Base-by-base conservation (phyloP, 2,113 vertebrate genomes). In the Tragelaphus strepsiceros region DNA sequence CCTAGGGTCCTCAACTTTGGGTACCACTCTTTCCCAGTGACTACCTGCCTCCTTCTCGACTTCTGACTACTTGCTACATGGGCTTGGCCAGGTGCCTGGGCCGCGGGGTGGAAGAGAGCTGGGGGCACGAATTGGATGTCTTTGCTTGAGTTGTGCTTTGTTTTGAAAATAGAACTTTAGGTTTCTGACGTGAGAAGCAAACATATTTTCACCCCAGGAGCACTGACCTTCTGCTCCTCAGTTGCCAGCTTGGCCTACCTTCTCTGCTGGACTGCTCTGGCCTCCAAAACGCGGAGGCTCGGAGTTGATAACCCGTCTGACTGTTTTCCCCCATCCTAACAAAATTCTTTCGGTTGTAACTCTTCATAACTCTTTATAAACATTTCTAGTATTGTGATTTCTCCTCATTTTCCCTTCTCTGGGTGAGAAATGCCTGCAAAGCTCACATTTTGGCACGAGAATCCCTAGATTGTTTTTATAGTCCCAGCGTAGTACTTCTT, bases 391-490 rank as follows among this genome's bases (percentile, higher is more conserved):
- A 22, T 21, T 53, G 49, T 1, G 28, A n/a, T 78, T 88, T 83
- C 77, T 94, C n/a, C 35, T 91, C 51, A 0, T 93, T 87, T 95
- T 95, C n/a, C 89, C n/a, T 88, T 85, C 85, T 71, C 78, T 26
- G 61, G 82, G 87, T 74, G 78, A 95, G 91, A 95, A 97, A 84
- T 43, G 82, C 15, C 19, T 88, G 67, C 83, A 30, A 88, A 84
- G 61, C n/a, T 32, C 71, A 67, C 22, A 56, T 77, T 94, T 91
- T 80, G 95, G 93, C 88, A 85, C 64, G 39, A 7, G 11, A 84
- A 88, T 22, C 77, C 86, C 30, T 39, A 17, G 86, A 85, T 83
- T 92, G 84, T 96, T 98, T 98, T 97, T 94, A 94, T 51, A 94
- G 96, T 92, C 95, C 94, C 95, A 74, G 7, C 1, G 94, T 85